A percentile compares a stretch with the other conserved stretches of the same genome.
These are phyloP conservation scores for Pyrochroa serraticornis DNA, from an alignment of 2,888 invertebrate species.

Conservation along the genomic window DNA sequence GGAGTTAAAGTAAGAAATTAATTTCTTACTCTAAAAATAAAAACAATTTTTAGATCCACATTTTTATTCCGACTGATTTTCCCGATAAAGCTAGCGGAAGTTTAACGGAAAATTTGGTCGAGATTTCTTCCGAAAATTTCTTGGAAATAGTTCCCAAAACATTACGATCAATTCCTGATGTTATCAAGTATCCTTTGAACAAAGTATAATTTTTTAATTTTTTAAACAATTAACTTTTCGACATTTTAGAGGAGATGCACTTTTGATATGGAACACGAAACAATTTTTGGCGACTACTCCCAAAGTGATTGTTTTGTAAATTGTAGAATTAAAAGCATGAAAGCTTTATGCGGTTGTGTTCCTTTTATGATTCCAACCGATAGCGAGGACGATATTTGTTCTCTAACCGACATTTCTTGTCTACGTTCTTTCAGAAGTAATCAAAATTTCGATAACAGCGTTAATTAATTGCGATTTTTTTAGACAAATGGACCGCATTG, in stretches of 20 bases:
- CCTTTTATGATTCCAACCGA: slow-evolving; percentile 14
- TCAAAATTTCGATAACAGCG: background rate
- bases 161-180: slow-evolving; percentile 3
- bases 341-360: slow-evolving; percentile 14
- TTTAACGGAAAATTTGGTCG: slow-evolving; percentile 3
- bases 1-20: background rate
- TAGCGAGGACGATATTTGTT: slow-evolving; percentile 1
- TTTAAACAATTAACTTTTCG: background rate
- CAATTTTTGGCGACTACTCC: slow-evolving; percentile 7
- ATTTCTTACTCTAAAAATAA: too few relatives aligned
- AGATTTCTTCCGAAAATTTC: slow-evolving; percentile 10
- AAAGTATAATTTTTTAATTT: slow-evolving; percentile 11
- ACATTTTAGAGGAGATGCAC: slow-evolving; percentile 6
- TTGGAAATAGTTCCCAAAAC: slow-evolving; percentile 13
- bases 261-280: slow-evolving; percentile 6
- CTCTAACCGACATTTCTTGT: slow-evolving; percentile 11
- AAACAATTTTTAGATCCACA: background rate
- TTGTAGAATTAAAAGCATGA: slow-evolving; percentile 6
- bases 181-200: background rate
- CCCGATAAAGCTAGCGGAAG: slow-evolving; percentile 12
- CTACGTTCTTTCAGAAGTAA: slow-evolving; percentile 8
- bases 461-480: background rate
- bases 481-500: slow-evolving; percentile 12
- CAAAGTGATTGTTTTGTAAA: slow-evolving; percentile 13
- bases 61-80: slow-evolving; percentile 13